Conservation (phyloP, 2,797 vertebrate genomes). For the Molossus molossus region DNA sequence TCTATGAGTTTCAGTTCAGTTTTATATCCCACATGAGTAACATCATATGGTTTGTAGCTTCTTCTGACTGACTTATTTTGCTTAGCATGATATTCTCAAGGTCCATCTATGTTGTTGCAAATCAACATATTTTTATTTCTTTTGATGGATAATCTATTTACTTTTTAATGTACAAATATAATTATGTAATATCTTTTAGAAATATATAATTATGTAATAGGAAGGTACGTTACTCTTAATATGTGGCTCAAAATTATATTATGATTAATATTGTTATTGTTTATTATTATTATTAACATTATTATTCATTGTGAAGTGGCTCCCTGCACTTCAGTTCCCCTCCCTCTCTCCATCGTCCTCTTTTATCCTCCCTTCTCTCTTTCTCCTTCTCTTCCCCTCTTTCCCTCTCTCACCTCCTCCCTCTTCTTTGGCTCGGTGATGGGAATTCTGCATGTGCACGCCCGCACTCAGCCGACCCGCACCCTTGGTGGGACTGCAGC, state of each 20-base stretch:
- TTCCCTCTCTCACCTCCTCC: background rate
- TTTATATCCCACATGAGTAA: background rate
- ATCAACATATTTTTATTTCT: background rate
- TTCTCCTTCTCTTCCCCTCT: background rate
- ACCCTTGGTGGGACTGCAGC: background rate
- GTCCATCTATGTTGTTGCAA: background rate
- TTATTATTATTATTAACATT: background rate
- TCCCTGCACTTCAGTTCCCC: fast-evolving
- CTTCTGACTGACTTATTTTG: background rate
- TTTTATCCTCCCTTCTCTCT: background rate
- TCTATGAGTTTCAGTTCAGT: background rate
- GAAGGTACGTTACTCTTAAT: background rate
- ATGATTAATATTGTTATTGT: background rate
- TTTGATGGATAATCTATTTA: background rate
- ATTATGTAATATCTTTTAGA: background rate
- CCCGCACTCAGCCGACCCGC: background rate
- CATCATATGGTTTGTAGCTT: background rate
- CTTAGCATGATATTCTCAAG: background rate
- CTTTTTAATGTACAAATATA: background rate
- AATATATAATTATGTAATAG: too few relatives aligned
- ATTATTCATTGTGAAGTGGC: background rate
- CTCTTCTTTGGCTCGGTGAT: background rate
- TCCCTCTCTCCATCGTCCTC: background rate
- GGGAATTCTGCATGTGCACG: background rate
- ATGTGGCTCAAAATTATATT: background rate